A percentile compares a stretch with the other conserved stretches of the same genome.
These are phyloP conservation scores for Drosophila bocqueti DNA, from an alignment of 1,140 invertebrate species.

Conservation along the genomic window DNA sequence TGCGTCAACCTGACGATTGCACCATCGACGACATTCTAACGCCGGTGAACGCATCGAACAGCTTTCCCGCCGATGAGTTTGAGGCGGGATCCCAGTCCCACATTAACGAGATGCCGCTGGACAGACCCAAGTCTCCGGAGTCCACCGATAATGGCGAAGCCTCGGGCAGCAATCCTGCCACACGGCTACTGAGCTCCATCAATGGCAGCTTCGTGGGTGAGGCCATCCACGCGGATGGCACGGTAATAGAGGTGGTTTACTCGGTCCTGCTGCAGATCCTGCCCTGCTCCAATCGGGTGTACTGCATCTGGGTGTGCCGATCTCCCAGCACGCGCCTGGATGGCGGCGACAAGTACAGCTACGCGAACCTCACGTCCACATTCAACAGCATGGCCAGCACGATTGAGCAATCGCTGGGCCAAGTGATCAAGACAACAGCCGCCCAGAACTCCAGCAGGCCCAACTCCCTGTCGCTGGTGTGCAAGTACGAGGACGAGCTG, in stretches of 20 bases:
- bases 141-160: conserved; percentile 45
- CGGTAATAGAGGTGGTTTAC: conserved; percentile 62
- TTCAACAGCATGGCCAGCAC: conserved; percentile 86
- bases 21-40: conserved; percentile 56
- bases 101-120: conserved; percentile 28
- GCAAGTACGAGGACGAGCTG: conserved; percentile 86
- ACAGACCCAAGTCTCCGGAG: conserved; percentile 31
- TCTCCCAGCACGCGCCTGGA: conserved; percentile 85
- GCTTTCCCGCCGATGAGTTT: conserved; percentile 48
- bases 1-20: conserved; percentile 28
- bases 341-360: conserved; percentile 55
- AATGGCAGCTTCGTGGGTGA: conserved; percentile 64
- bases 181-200: conserved; percentile 41
- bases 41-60: conserved; percentile 46
- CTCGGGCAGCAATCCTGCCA: conserved; percentile 48
- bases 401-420: conserved; percentile 84
- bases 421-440: conserved; percentile 67
- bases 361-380: conserved; percentile 85
- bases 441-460: conserved; percentile 85
- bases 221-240: conserved; percentile 64
- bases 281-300: conserved; percentile 83
- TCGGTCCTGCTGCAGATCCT: conserved; percentile 60
- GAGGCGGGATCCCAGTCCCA: conserved; percentile 46
- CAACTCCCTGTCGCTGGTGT: conserved; percentile 86
- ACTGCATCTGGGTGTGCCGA: conserved; percentile 87